Base-by-base conservation (phyloP, 2,113 vertebrate species). In the Atherinomorus stipes region DNA sequence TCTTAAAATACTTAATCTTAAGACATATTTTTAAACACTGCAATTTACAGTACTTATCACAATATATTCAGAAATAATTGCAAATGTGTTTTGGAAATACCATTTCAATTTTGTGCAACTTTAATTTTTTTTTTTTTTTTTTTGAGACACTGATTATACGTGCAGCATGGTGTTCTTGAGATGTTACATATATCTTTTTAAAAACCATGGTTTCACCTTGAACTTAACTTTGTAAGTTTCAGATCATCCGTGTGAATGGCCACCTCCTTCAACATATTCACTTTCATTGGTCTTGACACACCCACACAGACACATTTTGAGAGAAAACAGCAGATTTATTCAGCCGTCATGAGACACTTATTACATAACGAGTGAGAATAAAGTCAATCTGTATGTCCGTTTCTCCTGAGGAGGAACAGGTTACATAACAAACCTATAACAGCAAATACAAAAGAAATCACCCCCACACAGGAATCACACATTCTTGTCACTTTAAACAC, bases 281-380 rank as follows among this genome's bases (percentile, higher is more conserved):
- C 2, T 18, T 22, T 25, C 9, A 40, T 38, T 16, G 5, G 8
- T 22, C 42, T 62, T 26, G 23, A 22, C 63, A 18, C 18, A 42
- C 4, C 22, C 37, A 60, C 18, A 23, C 11, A 58, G 11, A 54
- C 26, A 64, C 18, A 7, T 40, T 25, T 42, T 22, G 28, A 40
- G 34, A 76, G 25, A 64, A 83, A 63, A 25, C 50, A 42, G 44
- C 73, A 74, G 71, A 77, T 85, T 85, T 76, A 76, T 85, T 78
- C 65, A 56, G 58, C n/a, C 31, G 13, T 53, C 62, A 56, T 56
- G 58, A 78, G 66, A 81, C 49, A 28, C 4, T 2, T 8, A 11
- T 79, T 82, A 82, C 83, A 69, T 0, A 11, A 75, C 3, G 5
- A n/a, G 49, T 31, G 54, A 4, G 44, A 59, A 82, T 19, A 69